Percentiles rank a stretch among this genome's conserved stretches.
These are phyloP conservation scores for Limnephilus lunatus DNA, from an alignment of 2,888 invertebrate species.

Conservation along the genomic window DNA sequence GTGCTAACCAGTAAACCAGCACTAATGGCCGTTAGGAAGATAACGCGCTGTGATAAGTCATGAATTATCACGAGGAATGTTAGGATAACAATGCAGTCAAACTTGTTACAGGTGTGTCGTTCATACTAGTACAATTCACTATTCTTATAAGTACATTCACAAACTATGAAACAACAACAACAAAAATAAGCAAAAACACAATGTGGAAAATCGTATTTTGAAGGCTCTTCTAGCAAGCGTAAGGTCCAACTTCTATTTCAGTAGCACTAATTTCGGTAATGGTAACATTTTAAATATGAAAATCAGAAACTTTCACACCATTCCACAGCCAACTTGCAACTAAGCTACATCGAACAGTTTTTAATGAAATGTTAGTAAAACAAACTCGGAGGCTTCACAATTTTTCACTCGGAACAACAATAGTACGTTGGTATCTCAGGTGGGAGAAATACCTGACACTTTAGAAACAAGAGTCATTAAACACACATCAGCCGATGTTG, in stretches of 20 bases:
- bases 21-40: slow-evolving; percentile 32
- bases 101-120: neutral
- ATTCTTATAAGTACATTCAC: neutral
- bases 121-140: neutral
- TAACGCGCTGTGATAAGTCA: slow-evolving; percentile 40
- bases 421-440: neutral
- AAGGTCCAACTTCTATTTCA: neutral
- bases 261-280: neutral
- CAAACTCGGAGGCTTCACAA: slow-evolving; percentile 27
- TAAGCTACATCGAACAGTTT: neutral
- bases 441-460: slow-evolving; percentile 6
- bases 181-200: neutral
- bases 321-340: neutral
- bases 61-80: slow-evolving; percentile 42
- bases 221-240: neutral
- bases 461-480: slow-evolving; percentile 23
- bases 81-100: neutral
- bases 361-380: neutral
- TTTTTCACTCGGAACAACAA: slow-evolving; percentile 23
- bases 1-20: neutral
- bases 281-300: slow-evolving; percentile 11
- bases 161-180: neutral
- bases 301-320: slow-evolving; percentile 33
- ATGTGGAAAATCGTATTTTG: neutral
- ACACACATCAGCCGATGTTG: slow-evolving; percentile 20